phyloP scores from a whole-genome alignment of 2,888 invertebrate species.

The Callinectes sapidus region DNA sequence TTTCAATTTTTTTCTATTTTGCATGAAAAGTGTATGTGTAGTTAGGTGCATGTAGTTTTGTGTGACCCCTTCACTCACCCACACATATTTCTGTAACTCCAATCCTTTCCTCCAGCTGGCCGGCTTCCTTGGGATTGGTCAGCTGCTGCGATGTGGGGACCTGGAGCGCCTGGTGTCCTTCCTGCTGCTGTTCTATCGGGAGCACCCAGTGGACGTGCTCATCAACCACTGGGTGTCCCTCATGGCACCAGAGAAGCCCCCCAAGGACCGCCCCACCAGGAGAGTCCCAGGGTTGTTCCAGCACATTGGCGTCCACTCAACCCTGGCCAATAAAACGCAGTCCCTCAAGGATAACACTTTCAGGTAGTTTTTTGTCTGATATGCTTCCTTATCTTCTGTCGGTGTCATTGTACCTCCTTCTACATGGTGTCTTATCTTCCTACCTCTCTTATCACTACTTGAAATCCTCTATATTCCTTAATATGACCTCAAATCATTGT shows the following conservation, averaged over 20 bases:
- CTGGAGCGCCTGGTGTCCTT: slow-evolving; percentile 74
- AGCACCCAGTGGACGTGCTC: slow-evolving; percentile 75
- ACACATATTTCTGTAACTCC: neutral
- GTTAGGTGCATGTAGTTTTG: too few relatives aligned
- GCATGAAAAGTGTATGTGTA: too few relatives aligned
- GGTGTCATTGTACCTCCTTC: too few relatives aligned
- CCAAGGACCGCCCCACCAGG: slow-evolving; percentile 73
- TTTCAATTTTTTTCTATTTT: too few relatives aligned
- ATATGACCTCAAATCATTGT: too few relatives aligned
- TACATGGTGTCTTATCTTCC: too few relatives aligned
- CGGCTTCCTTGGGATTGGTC: slow-evolving; percentile 75
- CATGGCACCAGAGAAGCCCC: slow-evolving; percentile 73
- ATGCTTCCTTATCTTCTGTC: neutral
- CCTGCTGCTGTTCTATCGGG: slow-evolving; percentile 74
- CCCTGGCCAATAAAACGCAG: slow-evolving; percentile 75
- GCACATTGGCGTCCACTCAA: slow-evolving; percentile 75
- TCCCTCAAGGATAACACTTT: slow-evolving; percentile 75
- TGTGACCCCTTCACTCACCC: too few relatives aligned
- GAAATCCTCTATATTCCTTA: too few relatives aligned
- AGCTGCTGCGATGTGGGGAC: slow-evolving; percentile 74
- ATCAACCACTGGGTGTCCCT: slow-evolving; percentile 74
- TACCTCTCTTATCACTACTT: too few relatives aligned
- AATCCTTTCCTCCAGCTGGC: slow-evolving; percentile 54
- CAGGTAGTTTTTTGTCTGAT: slow-evolving; percentile 56
- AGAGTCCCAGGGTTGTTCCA: slow-evolving; percentile 75